These are phyloP conservation scores for Aculops lycopersici DNA, from an alignment of 1,140 invertebrate species.

Conservation along the genomic window DNA sequence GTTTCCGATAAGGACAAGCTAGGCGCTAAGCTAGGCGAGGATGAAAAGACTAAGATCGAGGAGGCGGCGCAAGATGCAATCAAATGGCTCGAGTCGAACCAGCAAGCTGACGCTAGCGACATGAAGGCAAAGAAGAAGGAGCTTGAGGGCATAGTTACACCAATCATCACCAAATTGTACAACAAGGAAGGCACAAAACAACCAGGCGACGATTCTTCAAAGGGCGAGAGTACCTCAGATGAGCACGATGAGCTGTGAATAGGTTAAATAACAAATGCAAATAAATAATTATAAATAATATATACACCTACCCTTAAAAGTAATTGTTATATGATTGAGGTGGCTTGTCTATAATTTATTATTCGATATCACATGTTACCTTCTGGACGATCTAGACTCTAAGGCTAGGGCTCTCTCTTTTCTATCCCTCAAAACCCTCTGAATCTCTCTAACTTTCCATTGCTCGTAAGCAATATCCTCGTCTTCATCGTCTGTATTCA, in stretches of 20 bases:
- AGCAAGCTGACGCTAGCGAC: slow-evolving; percentile 66
- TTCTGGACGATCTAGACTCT: no score
- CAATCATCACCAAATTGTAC: slow-evolving; percentile 88
- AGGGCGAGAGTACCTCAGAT: no score
- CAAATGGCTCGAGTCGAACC: slow-evolving; percentile 87
- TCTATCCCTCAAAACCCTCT: slow-evolving; percentile 69
- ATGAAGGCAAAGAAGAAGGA: slow-evolving; percentile 92
- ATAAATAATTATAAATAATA: no score
- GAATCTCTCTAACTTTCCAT: slow-evolving; percentile 87
- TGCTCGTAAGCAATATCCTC: slow-evolving; percentile 88
- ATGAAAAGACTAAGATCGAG: slow-evolving; percentile 83
- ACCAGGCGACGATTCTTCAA: no score
- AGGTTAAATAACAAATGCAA: no score
- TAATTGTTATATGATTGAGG: no score
- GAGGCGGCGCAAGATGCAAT: slow-evolving; percentile 76
- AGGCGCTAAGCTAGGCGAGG: slow-evolving; percentile 54
- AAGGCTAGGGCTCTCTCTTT: slow-evolving; percentile 80
- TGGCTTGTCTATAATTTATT: no score
- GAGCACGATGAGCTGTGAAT: no score
- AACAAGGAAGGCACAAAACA: no score
- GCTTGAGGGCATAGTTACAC: slow-evolving; percentile 71
- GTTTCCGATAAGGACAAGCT: slow-evolving; percentile 88
- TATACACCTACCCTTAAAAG: no score
- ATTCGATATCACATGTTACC: no score
- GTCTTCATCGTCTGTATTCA: slow-evolving; percentile 88